Conservation (phyloP, 2,888 invertebrate species). For the Trileptium ribeirensis region DNA sequence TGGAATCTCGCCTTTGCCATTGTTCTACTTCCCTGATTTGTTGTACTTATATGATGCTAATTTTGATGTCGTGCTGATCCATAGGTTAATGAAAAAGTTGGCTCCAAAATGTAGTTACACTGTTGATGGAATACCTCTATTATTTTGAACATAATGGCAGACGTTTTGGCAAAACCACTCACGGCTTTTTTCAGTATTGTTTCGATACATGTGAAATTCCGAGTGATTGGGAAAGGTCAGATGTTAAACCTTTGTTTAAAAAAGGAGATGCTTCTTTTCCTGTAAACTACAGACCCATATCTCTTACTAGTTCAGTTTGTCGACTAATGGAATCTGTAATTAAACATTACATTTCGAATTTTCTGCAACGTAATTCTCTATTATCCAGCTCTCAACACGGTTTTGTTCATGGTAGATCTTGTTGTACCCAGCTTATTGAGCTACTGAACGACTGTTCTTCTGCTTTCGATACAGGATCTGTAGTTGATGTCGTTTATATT, state of each 20-base stretch:
- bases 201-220: background rate
- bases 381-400: background rate
- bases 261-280: background rate
- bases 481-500: background rate
- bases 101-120: too few relatives aligned
- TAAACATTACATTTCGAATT: too few relatives aligned
- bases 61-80: too few relatives aligned
- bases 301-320: background rate
- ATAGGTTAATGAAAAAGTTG: too few relatives aligned
- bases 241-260: background rate
- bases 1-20: too few relatives aligned
- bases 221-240: background rate
- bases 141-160: background rate
- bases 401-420: background rate
- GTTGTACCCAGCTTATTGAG: background rate
- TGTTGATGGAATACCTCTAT: too few relatives aligned
- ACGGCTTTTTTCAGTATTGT: background rate
- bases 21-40: too few relatives aligned
- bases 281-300: background rate
- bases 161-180: background rate
- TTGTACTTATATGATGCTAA: too few relatives aligned
- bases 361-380: background rate
- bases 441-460: background rate
- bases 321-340: too few relatives aligned
- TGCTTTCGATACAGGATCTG: background rate